Evolutionary conservation across 92 coral and sea anemone species (phyloP).

Genomic region (Phymanthus crucifer): DNA sequence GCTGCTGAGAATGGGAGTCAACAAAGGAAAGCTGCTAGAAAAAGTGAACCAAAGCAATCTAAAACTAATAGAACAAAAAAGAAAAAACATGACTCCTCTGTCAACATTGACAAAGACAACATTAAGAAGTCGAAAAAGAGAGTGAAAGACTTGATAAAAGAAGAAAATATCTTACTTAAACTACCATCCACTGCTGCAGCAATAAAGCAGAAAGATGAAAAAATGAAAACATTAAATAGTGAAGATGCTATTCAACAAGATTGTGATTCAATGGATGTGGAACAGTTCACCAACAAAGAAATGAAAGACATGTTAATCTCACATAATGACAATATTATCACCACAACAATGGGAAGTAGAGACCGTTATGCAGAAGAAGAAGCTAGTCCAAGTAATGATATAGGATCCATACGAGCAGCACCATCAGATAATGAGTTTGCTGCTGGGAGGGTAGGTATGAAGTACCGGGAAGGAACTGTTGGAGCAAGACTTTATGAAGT

Average conservation of each 20-base stretch:
- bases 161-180: neutral
- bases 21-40: neutral
- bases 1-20: neutral
- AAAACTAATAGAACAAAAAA: neutral
- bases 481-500: slow-evolving; percentile 78
- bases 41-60: neutral
- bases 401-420: neutral
- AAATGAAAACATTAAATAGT: neutral
- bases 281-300: neutral
- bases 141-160: neutral
- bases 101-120: neutral
- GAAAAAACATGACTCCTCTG: neutral
- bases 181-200: neutral
- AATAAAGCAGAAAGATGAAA: neutral
- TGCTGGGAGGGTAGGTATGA: slow-evolving; percentile 35
- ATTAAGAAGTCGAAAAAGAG: neutral
- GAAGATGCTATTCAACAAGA: neutral
- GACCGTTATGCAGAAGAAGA: slow-evolving; percentile 12
- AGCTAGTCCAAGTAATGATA: neutral
- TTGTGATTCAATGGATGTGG: neutral
- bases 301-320: neutral
- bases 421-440: slow-evolving; percentile 35
- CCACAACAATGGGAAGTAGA: neutral
- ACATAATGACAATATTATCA: neutral
- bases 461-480: slow-evolving; percentile 69